phyloP scores from a whole-genome alignment of 2,888 invertebrate genomes.

The Ormia ochracea region DNA sequence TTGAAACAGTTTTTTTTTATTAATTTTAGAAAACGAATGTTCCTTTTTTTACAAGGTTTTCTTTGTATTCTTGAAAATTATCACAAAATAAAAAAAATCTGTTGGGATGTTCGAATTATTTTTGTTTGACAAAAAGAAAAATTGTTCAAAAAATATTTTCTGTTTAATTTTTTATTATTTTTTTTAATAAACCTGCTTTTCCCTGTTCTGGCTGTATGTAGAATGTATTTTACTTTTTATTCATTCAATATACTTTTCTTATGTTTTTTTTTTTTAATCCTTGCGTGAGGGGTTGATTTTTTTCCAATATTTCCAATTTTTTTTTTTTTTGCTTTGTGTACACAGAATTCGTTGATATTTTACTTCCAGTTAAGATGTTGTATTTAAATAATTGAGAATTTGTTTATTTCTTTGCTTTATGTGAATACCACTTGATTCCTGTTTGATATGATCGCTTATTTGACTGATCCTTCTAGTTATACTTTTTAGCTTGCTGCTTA shows the following conservation, averaged over 20 bases:
- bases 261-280: neutral
- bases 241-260: slow-evolving; percentile 41
- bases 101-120: slow-evolving; percentile 35
- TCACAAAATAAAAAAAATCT: slow-evolving; percentile 62
- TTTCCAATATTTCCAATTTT: neutral
- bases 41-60: slow-evolving; percentile 49
- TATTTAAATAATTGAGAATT: slow-evolving; percentile 12
- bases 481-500: neutral
- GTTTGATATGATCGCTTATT: slow-evolving; percentile 47
- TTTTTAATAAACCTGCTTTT: slow-evolving; percentile 55
- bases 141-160: slow-evolving; percentile 64
- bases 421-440: slow-evolving; percentile 34
- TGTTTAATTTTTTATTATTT: slow-evolving; percentile 39
- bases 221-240: slow-evolving; percentile 12
- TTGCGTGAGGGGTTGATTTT: neutral
- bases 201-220: slow-evolving; percentile 55
- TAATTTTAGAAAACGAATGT: slow-evolving; percentile 45
- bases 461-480: neutral
- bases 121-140: slow-evolving; percentile 40
- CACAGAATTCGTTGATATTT: slow-evolving; percentile 36
- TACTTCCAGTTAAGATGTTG: neutral
- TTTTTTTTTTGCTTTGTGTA: neutral
- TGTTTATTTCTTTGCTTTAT: neutral
- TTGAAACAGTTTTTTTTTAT: slow-evolving; percentile 52
- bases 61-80: slow-evolving; percentile 63